Base-by-base conservation (phyloP, 2,113 vertebrate genomes). In the Nyctereutes procyonoides region DNA sequence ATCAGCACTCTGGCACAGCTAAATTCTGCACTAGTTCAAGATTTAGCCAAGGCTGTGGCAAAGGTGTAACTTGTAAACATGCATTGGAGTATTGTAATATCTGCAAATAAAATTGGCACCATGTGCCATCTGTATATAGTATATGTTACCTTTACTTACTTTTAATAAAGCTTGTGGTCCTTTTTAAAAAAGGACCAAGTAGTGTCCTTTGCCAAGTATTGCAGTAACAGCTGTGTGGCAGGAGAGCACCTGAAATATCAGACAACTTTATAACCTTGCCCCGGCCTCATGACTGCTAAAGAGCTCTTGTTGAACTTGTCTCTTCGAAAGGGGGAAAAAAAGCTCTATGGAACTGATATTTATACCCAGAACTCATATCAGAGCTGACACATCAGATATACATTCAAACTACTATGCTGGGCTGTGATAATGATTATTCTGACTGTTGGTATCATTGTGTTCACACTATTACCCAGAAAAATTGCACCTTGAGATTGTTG, bases 401-500 rank as follows among this genome's bases (percentile, higher is more conserved):
- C 81, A 95, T 94, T 96, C 96, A 96, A 83, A 96, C 90, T 51
- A 84, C 96, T 96, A 8, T 58, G 85, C 74, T 71, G 90, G 69
- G 43, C 90, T 97, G 73, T 93, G 97, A 95, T 88, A 81, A 94
- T 93, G 97, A 98, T 95, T 97, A 97, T 96, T 94, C 95, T 97
- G 95, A 93, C 38, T 81, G 35, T 90, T 92, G 92, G 86, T 93
- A 90, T 92, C 86, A 95, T 95, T 96, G 80, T 95, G 74, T 92
- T 98, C 96, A 97, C 92, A 97, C 71, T 95, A 93, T 97, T 94
- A 90, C 96, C 96, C 85, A 98, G 97, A 95, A 80, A 97, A 95
- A 88, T 96, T 98, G 93, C 95, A 89, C 95, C 97, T 98, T 98
- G 86, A 97, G 87, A 98, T 97, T 96, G 85, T 86, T 95, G 98